These are phyloP conservation scores for Branchipolynoe longqiensis DNA, from an alignment of 2,888 invertebrate species.

Conservation along the genomic window DNA sequence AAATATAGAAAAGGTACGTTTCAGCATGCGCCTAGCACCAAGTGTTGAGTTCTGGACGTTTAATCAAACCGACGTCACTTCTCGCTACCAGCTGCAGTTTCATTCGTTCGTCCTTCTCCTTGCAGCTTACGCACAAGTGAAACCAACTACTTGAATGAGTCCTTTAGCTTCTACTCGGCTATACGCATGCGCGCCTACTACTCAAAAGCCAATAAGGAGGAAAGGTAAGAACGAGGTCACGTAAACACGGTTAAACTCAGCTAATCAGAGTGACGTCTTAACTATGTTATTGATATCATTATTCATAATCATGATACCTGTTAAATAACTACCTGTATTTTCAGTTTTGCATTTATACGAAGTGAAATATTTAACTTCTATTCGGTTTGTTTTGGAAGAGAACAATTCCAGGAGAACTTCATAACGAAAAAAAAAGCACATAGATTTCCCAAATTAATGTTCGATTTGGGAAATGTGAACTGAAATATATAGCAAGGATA, in stretches of 20 bases:
- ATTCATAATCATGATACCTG: no score
- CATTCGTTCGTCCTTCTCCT: no score
- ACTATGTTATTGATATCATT: no score
- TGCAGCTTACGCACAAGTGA: constrained; percentile 96
- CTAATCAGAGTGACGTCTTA: constrained; percentile 13
- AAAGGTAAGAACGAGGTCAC: constrained; percentile 87
- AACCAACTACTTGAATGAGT: constrained; percentile 96
- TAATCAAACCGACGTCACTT: no score
- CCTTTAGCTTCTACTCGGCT: constrained; percentile 97
- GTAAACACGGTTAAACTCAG: not conserved
- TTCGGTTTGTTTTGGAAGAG: not conserved
- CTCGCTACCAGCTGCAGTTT: no score
- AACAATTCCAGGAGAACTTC: not conserved
- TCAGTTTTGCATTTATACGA: not conserved
- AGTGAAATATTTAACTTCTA: not conserved
- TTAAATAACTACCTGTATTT: no score
- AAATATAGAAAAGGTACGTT: no score
- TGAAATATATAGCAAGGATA: no score
- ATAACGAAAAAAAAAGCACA: not conserved
- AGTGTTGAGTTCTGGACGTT: no score
- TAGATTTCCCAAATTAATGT: not conserved
- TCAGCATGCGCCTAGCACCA: no score
- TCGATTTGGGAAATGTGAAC: no score
- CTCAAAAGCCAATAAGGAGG: constrained; percentile 95
- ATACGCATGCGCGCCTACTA: constrained; percentile 96